A percentile compares a stretch with the other conserved stretches of the same genome.
Evolutionary conservation across 1,140 invertebrate genomes (phyloP).

Genomic region (Macrobrachium rosenbergii): DNA sequence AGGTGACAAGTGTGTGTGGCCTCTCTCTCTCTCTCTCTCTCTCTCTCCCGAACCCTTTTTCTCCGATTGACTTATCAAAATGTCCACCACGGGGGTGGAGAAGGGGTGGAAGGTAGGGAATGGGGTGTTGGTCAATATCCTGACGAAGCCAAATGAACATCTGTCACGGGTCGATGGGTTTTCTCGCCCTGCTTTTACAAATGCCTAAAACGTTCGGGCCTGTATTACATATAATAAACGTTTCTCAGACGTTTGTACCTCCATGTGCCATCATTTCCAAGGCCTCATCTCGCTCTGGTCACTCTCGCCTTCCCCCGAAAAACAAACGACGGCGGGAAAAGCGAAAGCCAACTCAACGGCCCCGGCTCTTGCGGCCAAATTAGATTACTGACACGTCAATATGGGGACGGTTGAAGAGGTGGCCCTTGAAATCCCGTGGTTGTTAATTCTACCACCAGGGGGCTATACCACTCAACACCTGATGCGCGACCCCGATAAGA

Average conservation of each 20-base stretch:
- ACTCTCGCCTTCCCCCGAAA: too few relatives aligned
- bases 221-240: too few relatives aligned
- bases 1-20: too few relatives aligned
- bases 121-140: not conserved
- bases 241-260: too few relatives aligned
- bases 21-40: not conserved
- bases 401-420: not conserved
- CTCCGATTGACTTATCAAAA: slow-evolving; percentile 43
- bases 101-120: not conserved
- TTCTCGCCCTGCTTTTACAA: too few relatives aligned
- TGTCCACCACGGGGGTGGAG: slow-evolving; percentile 27
- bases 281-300: too few relatives aligned
- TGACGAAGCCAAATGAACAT: slow-evolving; percentile 20
- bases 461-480: not conserved
- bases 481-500: too few relatives aligned
- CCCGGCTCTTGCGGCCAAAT: slow-evolving; percentile 12
- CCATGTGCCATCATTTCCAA: too few relatives aligned
- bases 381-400: slow-evolving; percentile 28
- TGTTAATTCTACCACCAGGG: slow-evolving; percentile 48
- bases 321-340: too few relatives aligned
- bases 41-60: slow-evolving; percentile 26
- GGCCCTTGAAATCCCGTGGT: slow-evolving; percentile 36
- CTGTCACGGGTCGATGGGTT: slow-evolving; percentile 1
- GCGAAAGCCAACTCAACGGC: too few relatives aligned
- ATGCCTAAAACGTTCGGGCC: too few relatives aligned